These are phyloP conservation scores for Equus przewalskii DNA, from an alignment of 2,113 vertebrate species.

Conservation along the genomic window DNA sequence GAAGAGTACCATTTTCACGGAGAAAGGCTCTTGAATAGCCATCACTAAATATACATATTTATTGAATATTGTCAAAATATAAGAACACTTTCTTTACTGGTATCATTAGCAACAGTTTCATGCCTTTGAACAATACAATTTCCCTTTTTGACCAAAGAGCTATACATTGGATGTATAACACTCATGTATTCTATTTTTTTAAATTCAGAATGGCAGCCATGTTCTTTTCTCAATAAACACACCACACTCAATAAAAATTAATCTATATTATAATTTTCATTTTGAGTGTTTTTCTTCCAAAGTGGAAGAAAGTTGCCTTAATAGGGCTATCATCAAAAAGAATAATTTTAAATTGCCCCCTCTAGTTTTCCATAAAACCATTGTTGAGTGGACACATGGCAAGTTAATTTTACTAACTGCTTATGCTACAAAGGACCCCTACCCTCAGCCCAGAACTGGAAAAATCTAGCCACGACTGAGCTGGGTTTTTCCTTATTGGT, in stretches of 20 bases:
- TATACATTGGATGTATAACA: constrained; percentile 56
- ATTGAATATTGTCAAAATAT: neutral
- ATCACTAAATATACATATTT: neutral
- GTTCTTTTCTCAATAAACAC: constrained; percentile 18
- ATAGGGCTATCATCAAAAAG: constrained; percentile 9
- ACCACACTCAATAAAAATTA: constrained; percentile 22
- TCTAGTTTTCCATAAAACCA: neutral
- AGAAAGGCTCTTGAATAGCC: neutral
- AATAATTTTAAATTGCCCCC: rapidly evolving
- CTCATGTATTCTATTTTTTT: constrained; percentile 62
- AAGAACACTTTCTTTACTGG: neutral
- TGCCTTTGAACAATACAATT: neutral
- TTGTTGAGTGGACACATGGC: constrained; percentile 45
- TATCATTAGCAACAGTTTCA: neutral
- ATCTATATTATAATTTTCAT: neutral
- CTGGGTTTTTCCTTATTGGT: constrained; percentile 47
- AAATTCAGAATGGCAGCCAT: constrained; percentile 41
- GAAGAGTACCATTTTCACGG: neutral
- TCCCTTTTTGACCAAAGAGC: neutral
- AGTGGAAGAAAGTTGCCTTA: constrained; percentile 29
- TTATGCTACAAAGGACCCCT: no score
- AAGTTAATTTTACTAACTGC: neutral
- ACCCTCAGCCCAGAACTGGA: neutral
- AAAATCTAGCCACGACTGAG: constrained; percentile 62
- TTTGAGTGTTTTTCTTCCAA: constrained; percentile 55